Base-by-base conservation (phyloP, 2,888 invertebrate genomes). In the Pedicia rivosa region DNA sequence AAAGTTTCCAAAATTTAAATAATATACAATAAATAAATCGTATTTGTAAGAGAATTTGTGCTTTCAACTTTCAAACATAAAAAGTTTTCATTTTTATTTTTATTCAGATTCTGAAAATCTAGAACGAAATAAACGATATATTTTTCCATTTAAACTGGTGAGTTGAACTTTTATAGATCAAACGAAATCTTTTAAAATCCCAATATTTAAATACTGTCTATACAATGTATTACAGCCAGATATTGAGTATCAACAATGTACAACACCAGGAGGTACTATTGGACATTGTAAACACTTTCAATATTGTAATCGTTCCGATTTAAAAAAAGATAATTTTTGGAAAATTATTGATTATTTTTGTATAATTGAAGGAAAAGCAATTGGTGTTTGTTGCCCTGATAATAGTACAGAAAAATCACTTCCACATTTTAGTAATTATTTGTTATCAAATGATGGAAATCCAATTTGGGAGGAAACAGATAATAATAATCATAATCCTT, bases 351-450 rank as follows among this genome's bases (percentile, higher is more conserved):
- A 77, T 44, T 75, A 79, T 50, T 57, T 76, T 35, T 83, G 83
- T 54, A 65, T 79, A 26, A 75, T 80, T 40, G 70, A 77, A 44
- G 65, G 70, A 49, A 57, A 66, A 72, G 45, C 72, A 26, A 67
- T 82, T 37, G 83, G 83, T n/a, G 71, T 78, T 12, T 84, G 83
- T 50, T 82, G 83, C 48, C 74, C 76, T 1, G 74, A 75, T 36
- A 62, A 64, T 42, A 53, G 59, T 45, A 47, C 56, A 40, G 41
- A 55, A 38, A 50, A 58, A 46, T 42, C 64, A 47, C 37, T 37
- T 17, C 35, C 38, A 16, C 26, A 29, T 12, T 24, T 37, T 24
- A 42, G 54, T 48, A 34, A 63, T 20, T 51, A 64, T 36, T 58
- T 68, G 1, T 55, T 72, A 20, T 71, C 70, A 2, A 35, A 43